Base-by-base conservation (phyloP, 2,888 invertebrate genomes). In the Lottia scabra region DNA sequence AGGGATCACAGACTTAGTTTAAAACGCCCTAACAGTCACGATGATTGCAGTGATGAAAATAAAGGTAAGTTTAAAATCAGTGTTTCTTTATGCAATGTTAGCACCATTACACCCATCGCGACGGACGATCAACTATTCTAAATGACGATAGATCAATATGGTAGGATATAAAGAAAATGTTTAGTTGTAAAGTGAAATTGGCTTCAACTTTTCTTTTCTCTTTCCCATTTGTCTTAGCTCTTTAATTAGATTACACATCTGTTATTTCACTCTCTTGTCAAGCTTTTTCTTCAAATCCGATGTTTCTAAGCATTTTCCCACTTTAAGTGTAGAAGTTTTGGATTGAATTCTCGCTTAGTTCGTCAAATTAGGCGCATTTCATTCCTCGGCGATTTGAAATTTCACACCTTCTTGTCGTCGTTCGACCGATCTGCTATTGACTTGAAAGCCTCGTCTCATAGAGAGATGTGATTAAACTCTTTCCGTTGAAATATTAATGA, bases 1-100 rank as follows among this genome's bases (percentile, higher is more conserved):
- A 85, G 85, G 71, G 85, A 85, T 68, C 84, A 85, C 73, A 76
- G 85, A 67, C 76, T 85, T 19, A 82, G 80, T 38, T 66, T 84
- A 68, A 86, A 86, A 75, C 68, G 86, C 72, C 83, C 84, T 5
- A 74, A 78, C 44, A 77, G 78, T 48, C 82, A 83, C 46, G 78
- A 79, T n/a, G 73, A 62, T 44, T 69, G 77, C 48, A 66, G 74
- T 6, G 81, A 83, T 63, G 77, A 78, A 72, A 81, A 81, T 62
- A 83, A 83, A 83, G 84, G 84, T 84, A 78, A 78, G 76, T 15
- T 19, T 48, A 6, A 38, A 38, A 38, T 38, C 38, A 38, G 38
- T 38, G 38, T 38, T 38, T 38, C 8, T 38, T 38, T 8, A 38
- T 8, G 10, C 10, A 6, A 38, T 10, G 10, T 5, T 8, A 38